Evolutionary conservation across 2,113 vertebrate genomes (phyloP).

Genomic region (Crotalus tigris): DNA sequence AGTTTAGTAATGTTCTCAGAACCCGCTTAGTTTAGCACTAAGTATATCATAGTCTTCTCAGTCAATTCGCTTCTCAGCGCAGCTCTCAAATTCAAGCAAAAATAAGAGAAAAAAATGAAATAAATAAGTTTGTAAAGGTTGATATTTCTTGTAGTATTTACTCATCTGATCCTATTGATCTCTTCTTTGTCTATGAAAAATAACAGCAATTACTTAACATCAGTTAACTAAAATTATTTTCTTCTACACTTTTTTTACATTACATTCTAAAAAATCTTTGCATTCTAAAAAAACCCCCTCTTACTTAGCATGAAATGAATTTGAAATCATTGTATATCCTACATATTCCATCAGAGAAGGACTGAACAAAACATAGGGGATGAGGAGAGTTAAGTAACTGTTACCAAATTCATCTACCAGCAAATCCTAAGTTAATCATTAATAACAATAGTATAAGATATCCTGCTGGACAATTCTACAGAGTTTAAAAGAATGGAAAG

Average conservation of each 20-base stretch:
- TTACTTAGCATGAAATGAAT: neutral
- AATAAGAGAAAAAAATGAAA: neutral
- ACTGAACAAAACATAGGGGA: neutral
- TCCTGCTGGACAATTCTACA: neutral
- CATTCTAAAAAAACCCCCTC: neutral
- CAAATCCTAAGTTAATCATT: neutral
- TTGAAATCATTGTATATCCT: neutral
- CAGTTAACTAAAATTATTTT: neutral
- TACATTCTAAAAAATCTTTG: neutral
- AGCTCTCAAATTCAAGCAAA: neutral
- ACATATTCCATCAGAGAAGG: neutral
- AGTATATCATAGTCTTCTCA: neutral
- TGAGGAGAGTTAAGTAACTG: neutral
- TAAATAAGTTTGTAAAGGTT: neutral
- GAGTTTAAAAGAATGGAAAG: neutral
- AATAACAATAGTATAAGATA: neutral
- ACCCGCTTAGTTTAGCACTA: neutral
- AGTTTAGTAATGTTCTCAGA: neutral
- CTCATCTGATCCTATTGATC: neutral
- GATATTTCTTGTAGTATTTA: neutral
- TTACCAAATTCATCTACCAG: neutral
- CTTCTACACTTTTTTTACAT: neutral
- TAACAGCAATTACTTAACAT: neutral
- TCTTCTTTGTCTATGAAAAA: neutral
- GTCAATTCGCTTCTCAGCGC: neutral